These are phyloP conservation scores for Gallinago undulata DNA, from an alignment of 2,113 vertebrate genomes.

Conservation along the genomic window DNA sequence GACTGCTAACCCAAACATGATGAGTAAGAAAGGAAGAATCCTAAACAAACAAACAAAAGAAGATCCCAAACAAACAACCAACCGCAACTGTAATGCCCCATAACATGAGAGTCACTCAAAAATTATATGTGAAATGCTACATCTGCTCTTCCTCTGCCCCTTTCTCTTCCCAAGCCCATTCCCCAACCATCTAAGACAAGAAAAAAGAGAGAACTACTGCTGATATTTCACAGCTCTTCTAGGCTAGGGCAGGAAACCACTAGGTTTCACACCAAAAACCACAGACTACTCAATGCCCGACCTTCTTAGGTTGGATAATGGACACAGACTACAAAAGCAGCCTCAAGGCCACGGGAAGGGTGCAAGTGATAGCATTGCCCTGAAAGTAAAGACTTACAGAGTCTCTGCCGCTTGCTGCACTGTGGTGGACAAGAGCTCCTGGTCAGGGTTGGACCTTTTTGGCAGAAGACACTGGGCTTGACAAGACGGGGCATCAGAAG, in stretches of 20 bases:
- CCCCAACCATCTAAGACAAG: neutral
- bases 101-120: slow-evolving; percentile 28
- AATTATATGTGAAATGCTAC: slow-evolving; percentile 48
- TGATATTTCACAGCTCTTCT: neutral
- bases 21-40: neutral
- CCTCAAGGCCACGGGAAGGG: neutral
- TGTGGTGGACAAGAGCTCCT: neutral
- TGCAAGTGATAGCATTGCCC: neutral
- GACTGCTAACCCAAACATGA: neutral
- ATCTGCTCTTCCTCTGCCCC: slow-evolving; percentile 5
- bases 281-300: neutral
- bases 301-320: neutral
- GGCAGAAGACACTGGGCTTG: neutral
- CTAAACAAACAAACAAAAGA: neutral
- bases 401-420: neutral
- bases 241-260: neutral
- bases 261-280: neutral
- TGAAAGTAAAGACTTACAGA: neutral
- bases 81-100: slow-evolving; percentile 25
- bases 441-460: neutral
- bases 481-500: neutral
- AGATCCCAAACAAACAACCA: neutral
- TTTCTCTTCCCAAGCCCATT: slow-evolving; percentile 2
- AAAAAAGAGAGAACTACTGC: neutral
- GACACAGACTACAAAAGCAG: neutral